Evolutionary conservation across 2,113 vertebrate genomes (phyloP), one percentile per base, ranked within the genome.

Genomic region (Pedionomus torquatus): DNA sequence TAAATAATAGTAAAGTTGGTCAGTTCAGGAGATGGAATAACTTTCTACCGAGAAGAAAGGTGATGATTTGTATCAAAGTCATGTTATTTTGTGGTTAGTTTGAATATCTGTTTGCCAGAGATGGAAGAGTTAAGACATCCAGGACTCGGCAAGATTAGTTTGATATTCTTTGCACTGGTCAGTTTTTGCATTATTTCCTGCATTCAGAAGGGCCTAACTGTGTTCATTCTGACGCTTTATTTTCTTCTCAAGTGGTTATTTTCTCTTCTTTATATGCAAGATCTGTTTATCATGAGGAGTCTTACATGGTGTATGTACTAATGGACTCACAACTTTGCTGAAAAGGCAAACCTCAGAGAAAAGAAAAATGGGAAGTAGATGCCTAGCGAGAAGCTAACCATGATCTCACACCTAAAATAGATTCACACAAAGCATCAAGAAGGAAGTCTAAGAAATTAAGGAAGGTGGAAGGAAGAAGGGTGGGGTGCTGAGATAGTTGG

Each of bases 401-500:
- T 2, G 33, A 80, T 69, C 92, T 82, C 91, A 84, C 74, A 65
- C 83, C 69, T 33, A 89, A 96, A 97, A 95, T 70, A 96, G 93
- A 15, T 44, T 35, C 83, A 43, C 25, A 8, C 83, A 89, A 82
- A 66, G 88, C 87, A 91, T 51, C 37, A 20, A 95, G 94, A 93
- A 96, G 97, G 97, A 97, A 97, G 96, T 95, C 82, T 86, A 68
- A 95, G 95, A 97, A 96, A 94, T 93, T 58, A 95, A 96, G 95
- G 95, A 97, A 97, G 91, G 94, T 97, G 96, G 96, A 97, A 97
- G 97, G 95, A 97, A 97, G 90, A 85, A 89, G 78, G 72, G 95
- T 95, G 94, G 94, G 43, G 96, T 91, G 87, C 83, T 95, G 78
- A 95, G 90, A 92, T 92, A 95, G 94, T 39, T 92, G 95, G 81